Evolutionary conservation across 2,888 invertebrate genomes (phyloP).

Genomic region (Itoplectis maculator): DNA sequence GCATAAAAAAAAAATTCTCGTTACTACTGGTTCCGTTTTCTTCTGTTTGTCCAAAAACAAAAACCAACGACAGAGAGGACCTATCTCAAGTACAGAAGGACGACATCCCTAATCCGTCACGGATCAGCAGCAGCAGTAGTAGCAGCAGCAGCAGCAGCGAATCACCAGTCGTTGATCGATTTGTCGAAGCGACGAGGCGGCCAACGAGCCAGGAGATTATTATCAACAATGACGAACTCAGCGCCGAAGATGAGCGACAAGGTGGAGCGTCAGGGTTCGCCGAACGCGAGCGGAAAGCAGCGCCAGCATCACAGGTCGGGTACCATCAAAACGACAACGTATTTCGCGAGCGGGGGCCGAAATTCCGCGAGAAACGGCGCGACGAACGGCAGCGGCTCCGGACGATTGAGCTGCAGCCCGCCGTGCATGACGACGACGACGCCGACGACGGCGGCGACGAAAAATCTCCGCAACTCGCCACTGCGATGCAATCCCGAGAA

Average conservation of each 20-base stretch:
- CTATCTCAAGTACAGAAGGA: constrained; percentile 58
- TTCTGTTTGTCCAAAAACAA: constrained; percentile 13
- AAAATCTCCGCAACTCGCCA: constrained; percentile 76
- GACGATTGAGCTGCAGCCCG: constrained; percentile 78
- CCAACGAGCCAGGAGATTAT: constrained; percentile 44
- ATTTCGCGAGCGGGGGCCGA: constrained; percentile 69
- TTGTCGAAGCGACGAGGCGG: constrained; percentile 39
- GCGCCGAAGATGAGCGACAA: constrained; percentile 81
- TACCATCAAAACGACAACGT: constrained; percentile 76
- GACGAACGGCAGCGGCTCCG: constrained; percentile 71
- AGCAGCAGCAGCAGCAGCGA: background rate
- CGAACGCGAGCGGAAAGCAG: constrained; percentile 79
- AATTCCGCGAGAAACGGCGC: constrained; percentile 47
- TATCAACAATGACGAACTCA: constrained; percentile 81
- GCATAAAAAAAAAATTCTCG: background rate
- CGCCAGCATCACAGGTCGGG: constrained; percentile 61
- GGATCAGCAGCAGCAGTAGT: background rate
- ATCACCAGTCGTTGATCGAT: constrained; percentile 30
- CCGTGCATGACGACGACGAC: too few species aligned
- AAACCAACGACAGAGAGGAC: too few species aligned
- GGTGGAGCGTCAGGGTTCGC: constrained; percentile 81
- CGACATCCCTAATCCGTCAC: constrained; percentile 45
- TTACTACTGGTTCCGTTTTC: background rate
- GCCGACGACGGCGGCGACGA: constrained; percentile 70
- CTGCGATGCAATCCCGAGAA: constrained; percentile 36